Conservation (phyloP, 2,888 invertebrate species). For the Drosophila koepferae region DNA sequence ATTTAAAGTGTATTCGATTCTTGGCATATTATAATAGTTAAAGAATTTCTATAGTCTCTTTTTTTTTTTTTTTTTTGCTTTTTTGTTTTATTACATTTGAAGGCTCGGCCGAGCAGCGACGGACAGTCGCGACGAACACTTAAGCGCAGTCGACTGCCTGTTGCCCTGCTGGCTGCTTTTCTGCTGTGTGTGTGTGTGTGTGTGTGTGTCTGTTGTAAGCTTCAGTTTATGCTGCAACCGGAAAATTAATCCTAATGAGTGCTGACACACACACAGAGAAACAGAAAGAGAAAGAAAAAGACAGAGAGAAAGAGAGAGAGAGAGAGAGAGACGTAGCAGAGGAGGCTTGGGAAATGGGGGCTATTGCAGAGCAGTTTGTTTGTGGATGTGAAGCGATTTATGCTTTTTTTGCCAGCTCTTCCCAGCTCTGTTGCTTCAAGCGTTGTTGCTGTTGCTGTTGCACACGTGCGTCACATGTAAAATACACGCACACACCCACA, state of each 20-base stretch:
- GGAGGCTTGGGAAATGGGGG: slow-evolving; percentile 1
- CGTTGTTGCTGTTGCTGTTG: slow-evolving; percentile 48
- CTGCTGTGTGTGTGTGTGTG: slow-evolving; percentile 25
- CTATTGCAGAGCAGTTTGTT: slow-evolving; percentile 60
- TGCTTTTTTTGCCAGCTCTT: slow-evolving; percentile 53
- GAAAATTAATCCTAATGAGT: slow-evolving; percentile 82
- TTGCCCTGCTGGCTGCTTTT: slow-evolving; percentile 9
- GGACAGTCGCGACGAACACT: slow-evolving; percentile 55
- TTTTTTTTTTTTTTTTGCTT: background rate
- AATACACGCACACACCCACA: slow-evolving; percentile 63
- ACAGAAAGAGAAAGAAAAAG: slow-evolving; percentile 3
- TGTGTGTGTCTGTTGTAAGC: slow-evolving; percentile 58
- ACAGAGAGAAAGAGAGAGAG: background rate
- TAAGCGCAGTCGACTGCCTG: slow-evolving; percentile 50
- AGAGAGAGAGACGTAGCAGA: background rate
- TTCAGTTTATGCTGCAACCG: slow-evolving; percentile 78
- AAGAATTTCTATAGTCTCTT: background rate
- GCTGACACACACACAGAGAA: slow-evolving; percentile 59
- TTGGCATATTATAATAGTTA: background rate
- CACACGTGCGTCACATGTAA: slow-evolving; percentile 75
- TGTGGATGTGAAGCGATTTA: slow-evolving; percentile 78
- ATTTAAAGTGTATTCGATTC: slow-evolving; percentile 8
- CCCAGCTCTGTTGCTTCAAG: slow-evolving; percentile 48
- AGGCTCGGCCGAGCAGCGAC: slow-evolving; percentile 48
- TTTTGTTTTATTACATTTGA: slow-evolving; percentile 68